Base-by-base conservation (phyloP, 2,888 invertebrate species). In the Dryocosmus kuriphilus region DNA sequence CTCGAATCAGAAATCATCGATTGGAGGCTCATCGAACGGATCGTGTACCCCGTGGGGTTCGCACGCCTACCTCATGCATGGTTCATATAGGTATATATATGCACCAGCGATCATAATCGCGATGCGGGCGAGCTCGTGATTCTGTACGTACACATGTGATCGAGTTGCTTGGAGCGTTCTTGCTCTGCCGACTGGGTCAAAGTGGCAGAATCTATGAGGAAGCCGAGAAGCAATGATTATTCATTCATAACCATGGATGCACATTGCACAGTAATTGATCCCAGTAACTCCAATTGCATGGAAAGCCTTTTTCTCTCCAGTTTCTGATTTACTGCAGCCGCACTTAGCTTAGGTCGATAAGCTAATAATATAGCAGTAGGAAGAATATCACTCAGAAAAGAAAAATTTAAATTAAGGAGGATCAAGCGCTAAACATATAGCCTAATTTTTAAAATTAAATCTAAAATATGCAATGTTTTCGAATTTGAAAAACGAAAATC, bases 101-200 rank as follows among this genome's bases (percentile, higher is more conserved):
- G 38, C 76, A 76, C 77, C 76, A 57, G 62, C 78, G 81, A 82
- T 82, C 76, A 76, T 79, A 82, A 83, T 83, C 82, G 77, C 63
- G 67, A 57, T 57, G 73, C 79, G 79, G 71, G 67, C 74, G 74
- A 75, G 80, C 71, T 81, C 81, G 77, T 81, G 81, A 83, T 81
- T 83, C 77, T 75, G 61, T 38, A 51, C 30, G 32, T 30, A 71
- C 71, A 71, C 71, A 30, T 71, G 71, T 71, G 71, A 32, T 71
- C 71, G 51, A 32, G 71, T 71, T 55, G 71, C 71, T 71, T 55
- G 22, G 51, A 71, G 71, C 71, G 30, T 71, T 71, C 51, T 71
- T 55, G 27, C 51, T 71, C 32, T 19, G n/a, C 71, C 71, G 71
- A 55, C 71, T 71, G 71, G 71, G 71, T 71, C 71, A 71, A 19